These are phyloP conservation scores for Latheticus oryzae DNA, from an alignment of 2,888 invertebrate species.

Conservation along the genomic window DNA sequence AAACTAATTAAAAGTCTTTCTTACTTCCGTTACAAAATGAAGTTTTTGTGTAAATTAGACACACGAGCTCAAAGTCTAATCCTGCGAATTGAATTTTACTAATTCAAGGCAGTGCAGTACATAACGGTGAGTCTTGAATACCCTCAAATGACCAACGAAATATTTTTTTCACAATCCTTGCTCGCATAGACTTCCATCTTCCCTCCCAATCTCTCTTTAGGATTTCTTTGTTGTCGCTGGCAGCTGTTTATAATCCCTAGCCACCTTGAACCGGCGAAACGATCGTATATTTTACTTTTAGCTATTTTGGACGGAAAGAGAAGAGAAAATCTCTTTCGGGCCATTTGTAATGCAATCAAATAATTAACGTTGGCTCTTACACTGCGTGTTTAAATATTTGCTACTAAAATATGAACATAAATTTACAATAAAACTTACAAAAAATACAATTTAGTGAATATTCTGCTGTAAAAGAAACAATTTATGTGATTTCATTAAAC, in stretches of 20 bases:
- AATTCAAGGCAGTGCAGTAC: conserved; percentile 31
- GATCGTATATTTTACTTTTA: conserved; percentile 33
- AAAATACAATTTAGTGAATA: conserved; percentile 31
- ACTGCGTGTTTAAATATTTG: conserved; percentile 25
- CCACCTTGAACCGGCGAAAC: conserved; percentile 20
- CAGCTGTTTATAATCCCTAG: conserved; percentile 33
- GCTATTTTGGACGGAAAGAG: conserved; percentile 14
- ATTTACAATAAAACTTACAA: conserved; percentile 13
- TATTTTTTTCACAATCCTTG: conserved; percentile 15
- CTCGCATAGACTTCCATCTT: conserved; percentile 23
- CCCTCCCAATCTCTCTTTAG: conserved; percentile 15
- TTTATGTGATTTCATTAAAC: conserved; percentile 35
- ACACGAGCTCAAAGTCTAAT: conserved; percentile 29
- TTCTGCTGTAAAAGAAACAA: conserved; percentile 32
- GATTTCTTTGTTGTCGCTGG: conserved; percentile 29
- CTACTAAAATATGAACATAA: conserved; percentile 15
- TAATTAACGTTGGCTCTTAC: conserved; percentile 25
- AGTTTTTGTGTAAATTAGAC: conserved; percentile 35
- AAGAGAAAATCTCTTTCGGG: conserved; percentile 16
- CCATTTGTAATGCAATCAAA: conserved; percentile 29
- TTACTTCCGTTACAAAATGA: conserved; percentile 33
- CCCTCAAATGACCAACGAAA: conserved; percentile 27
- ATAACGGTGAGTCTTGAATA: conserved; percentile 23
- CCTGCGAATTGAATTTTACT: conserved; percentile 35
- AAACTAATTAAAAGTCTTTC: conserved; percentile 34